Conservation (phyloP, 2,888 invertebrate genomes). For the Parasteatoda lunata region DNA sequence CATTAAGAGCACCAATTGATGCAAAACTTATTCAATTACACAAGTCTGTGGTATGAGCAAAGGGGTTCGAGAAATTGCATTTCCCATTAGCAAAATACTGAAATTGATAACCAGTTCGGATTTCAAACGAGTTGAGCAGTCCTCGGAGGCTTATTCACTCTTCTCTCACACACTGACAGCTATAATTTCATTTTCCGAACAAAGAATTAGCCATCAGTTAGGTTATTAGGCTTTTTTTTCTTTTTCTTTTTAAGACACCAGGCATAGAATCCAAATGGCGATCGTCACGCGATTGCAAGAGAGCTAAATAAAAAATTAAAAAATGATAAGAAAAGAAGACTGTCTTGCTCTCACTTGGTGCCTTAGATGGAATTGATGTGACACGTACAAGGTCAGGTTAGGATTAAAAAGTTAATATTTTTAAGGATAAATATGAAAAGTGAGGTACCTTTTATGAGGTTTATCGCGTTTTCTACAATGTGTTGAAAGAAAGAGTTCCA, state of each 20-base stretch:
- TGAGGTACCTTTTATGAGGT: too few species aligned
- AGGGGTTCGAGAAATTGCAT: too few species aligned
- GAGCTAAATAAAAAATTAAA: not conserved
- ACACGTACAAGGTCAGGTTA: slow-evolving; percentile 20
- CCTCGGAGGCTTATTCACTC: not conserved
- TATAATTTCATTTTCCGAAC: slow-evolving; percentile 33
- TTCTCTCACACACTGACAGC: not conserved
- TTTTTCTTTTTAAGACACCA: not conserved
- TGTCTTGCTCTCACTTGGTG: slow-evolving; percentile 12
- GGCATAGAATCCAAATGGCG: slow-evolving; percentile 18
- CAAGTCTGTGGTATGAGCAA: too few species aligned
- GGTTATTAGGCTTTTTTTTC: not conserved
- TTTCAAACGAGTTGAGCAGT: not conserved
- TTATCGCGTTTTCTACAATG: too few species aligned
- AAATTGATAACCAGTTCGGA: slow-evolving; percentile 5
- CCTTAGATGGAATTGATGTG: slow-evolving; percentile 18
- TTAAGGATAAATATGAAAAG: too few species aligned
- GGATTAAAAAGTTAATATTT: not conserved
- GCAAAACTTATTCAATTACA: too few species aligned
- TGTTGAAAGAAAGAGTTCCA: too few species aligned
- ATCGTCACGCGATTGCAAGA: slow-evolving; percentile 32
- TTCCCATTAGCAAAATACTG: not conserved
- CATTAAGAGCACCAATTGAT: too few species aligned
- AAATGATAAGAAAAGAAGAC: slow-evolving; percentile 14
- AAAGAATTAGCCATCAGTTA: slow-evolving; percentile 18